Conservation (phyloP, 2,113 vertebrate species). For the Phyllostomus hastatus region DNA sequence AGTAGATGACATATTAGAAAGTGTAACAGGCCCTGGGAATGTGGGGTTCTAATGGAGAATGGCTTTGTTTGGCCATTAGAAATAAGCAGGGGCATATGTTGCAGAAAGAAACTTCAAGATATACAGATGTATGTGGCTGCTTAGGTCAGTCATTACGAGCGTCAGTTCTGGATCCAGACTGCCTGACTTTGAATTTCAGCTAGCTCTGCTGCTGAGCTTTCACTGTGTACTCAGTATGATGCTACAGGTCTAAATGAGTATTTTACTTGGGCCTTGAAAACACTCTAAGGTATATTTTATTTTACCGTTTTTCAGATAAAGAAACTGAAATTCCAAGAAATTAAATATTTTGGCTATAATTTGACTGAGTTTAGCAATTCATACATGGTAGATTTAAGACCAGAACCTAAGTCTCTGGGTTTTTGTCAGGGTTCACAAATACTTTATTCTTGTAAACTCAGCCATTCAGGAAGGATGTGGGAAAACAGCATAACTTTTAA, state of each 20-base stretch:
- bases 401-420: neutral
- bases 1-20: neutral
- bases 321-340: neutral
- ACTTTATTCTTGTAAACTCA: neutral
- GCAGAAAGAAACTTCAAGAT: neutral
- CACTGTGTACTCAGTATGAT: neutral
- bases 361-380: neutral
- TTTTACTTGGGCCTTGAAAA: neutral
- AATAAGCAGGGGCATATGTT: neutral
- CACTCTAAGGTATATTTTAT: neutral
- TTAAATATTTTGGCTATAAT: neutral
- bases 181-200: neutral
- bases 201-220: neutral
- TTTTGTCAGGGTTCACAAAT: neutral
- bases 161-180: neutral
- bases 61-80: neutral
- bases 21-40: neutral
- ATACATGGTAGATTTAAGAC: neutral
- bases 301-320: neutral
- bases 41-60: neutral
- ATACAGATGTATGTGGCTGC: neutral
- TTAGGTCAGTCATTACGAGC: neutral
- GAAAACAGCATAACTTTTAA: neutral
- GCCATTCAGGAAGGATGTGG: neutral
- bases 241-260: fast-evolving